Evolutionary conservation across 2,797 vertebrate genomes (phyloP).

Genomic region (Falco rusticolus): DNA sequence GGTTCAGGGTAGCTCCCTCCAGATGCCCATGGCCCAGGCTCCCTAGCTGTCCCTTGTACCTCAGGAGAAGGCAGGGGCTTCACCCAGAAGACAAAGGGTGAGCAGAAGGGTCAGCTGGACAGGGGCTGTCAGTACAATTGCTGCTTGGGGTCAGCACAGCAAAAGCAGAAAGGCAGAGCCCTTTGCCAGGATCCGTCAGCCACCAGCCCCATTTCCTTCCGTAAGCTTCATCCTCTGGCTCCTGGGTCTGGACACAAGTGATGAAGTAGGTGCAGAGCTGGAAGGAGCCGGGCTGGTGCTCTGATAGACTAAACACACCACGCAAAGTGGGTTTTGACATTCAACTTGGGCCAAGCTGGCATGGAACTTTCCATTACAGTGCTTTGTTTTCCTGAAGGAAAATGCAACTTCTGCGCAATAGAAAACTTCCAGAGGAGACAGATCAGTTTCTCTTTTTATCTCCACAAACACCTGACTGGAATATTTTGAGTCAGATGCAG

Average conservation of each 20-base stretch:
- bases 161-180: not conserved
- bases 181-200: not conserved
- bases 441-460: constrained; percentile 48
- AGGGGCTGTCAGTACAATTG: accelerated
- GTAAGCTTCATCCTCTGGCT: not conserved
- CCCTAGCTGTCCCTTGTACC: too few relatives aligned
- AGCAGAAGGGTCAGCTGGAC: not conserved
- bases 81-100: not conserved
- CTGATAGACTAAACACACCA: constrained; percentile 37
- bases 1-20: not conserved
- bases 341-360: constrained; percentile 27
- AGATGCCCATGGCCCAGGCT: not conserved
- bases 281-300: not conserved
- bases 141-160: not conserved
- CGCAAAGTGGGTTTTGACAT: not conserved
- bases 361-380: constrained; percentile 50
- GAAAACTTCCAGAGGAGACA: constrained; percentile 8
- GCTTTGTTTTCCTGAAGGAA: constrained; percentile 55
- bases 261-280: constrained; percentile 8
- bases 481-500: constrained; percentile 13
- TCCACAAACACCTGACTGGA: constrained; percentile 43
- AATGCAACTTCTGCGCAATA: not conserved
- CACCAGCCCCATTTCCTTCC: not conserved
- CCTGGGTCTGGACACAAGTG: accelerated
- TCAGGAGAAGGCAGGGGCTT: not conserved